Percentiles rank a stretch among this genome's conserved stretches.
Conservation (phyloP, 2,113 vertebrate genomes). For the Phainopepla nitens region DNA sequence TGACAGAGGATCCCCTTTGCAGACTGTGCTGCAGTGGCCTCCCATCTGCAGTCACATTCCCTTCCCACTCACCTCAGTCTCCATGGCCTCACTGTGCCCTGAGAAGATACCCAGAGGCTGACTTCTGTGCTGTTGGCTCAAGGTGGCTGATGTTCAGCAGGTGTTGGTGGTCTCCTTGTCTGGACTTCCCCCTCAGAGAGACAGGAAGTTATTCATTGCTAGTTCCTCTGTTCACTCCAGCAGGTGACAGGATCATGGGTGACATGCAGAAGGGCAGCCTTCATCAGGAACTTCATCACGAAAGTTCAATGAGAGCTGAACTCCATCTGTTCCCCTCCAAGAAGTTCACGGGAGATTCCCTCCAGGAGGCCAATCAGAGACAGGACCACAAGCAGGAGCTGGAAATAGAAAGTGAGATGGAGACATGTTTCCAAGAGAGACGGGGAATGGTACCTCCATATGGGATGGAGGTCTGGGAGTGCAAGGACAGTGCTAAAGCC, state of each 20-base stretch:
- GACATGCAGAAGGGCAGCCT: constrained; percentile 17
- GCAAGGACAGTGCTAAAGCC: constrained; percentile 15
- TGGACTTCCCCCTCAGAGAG: not conserved
- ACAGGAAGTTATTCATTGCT: not conserved
- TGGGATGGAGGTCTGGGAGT: constrained; percentile 50
- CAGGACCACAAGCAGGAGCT: not conserved
- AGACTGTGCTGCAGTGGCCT: not conserved
- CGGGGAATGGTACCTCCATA: not conserved
- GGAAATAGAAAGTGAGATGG: not conserved
- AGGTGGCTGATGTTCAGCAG: not conserved
- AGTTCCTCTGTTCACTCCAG: constrained; percentile 8
- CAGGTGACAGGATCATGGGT: constrained; percentile 27
- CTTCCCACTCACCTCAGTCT: accelerated
- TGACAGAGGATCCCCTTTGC: not conserved
- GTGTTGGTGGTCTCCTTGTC: not conserved
- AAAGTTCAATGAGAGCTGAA: constrained; percentile 26
- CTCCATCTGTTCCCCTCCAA: not conserved
- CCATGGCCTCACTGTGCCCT: not conserved
- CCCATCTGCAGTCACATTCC: not conserved
- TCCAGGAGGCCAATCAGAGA: not conserved
- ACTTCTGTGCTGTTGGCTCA: not conserved
- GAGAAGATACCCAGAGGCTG: not conserved
- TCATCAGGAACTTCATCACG: constrained; percentile 42
- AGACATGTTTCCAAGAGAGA: constrained; percentile 29
- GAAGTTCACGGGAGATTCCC: constrained; percentile 9